Evolutionary conservation across 2,888 invertebrate genomes (phyloP).

Genomic region (Philopedon plagiatum): DNA sequence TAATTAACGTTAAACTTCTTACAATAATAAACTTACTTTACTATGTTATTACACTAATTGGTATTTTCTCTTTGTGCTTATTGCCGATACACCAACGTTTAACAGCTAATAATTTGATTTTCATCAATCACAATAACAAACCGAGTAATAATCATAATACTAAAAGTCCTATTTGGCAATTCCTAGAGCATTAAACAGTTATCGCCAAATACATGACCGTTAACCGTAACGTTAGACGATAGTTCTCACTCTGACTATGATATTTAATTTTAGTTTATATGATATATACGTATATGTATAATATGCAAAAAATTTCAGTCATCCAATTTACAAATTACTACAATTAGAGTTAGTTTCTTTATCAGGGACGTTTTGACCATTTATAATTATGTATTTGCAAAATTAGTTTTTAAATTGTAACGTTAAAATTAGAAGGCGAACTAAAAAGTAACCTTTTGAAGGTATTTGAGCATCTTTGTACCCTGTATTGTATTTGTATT

Average conservation of each 20-base stretch:
- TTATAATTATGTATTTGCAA: no score
- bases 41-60: not conserved
- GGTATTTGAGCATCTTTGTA: no score
- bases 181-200: constrained; percentile 8
- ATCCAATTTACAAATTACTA: no score
- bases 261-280: not conserved
- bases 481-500: no score
- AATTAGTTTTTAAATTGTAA: no score
- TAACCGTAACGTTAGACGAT: constrained; percentile 7
- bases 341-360: no score
- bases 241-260: not conserved
- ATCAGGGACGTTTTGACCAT: no score
- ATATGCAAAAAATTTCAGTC: not conserved
- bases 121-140: not conserved
- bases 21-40: not conserved
- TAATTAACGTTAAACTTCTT: not conserved
- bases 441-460: no score
- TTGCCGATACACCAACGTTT: constrained; percentile 2
- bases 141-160: no score
- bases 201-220: constrained; percentile 6
- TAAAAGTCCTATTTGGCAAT: constrained; percentile 11
- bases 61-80: constrained; percentile 5
- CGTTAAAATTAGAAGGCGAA: no score
- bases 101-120: not conserved
- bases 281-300: not conserved